These are phyloP conservation scores for Thamnophis sirtalis DNA, from an alignment of 2,113 vertebrate genomes.

Conservation along the genomic window DNA sequence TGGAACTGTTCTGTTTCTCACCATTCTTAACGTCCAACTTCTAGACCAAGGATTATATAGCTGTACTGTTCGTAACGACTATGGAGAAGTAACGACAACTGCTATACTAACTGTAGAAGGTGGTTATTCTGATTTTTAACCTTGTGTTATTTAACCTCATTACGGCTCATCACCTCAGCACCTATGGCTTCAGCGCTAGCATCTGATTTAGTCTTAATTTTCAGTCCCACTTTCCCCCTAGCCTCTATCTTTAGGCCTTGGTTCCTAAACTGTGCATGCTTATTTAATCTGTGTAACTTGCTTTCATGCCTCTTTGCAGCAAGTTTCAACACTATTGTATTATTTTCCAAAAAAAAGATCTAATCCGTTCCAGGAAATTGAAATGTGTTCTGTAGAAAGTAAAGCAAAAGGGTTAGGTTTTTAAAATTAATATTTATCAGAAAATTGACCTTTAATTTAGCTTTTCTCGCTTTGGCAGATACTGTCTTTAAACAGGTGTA, in stretches of 20 bases:
- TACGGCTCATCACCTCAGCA: constrained; percentile 45
- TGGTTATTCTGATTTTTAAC: constrained; percentile 76
- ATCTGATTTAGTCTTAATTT: constrained; percentile 33
- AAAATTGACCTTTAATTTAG: background rate
- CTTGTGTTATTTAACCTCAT: constrained; percentile 60
- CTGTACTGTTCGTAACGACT: constrained; percentile 74
- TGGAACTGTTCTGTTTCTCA: constrained; percentile 72
- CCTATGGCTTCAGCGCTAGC: constrained; percentile 9
- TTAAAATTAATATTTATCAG: background rate
- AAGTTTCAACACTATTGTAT: background rate
- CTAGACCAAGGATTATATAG: constrained; percentile 79
- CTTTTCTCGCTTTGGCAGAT: background rate
- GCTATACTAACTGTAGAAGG: constrained; percentile 85
- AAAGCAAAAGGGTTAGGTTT: background rate
- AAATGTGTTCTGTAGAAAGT: background rate
- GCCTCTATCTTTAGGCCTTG: constrained; percentile 37
- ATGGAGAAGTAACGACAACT: constrained; percentile 74
- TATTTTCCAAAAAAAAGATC: background rate
- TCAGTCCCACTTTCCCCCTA: constrained; percentile 7
- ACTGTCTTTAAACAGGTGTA: background rate
- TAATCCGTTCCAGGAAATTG: background rate
- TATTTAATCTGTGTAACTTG: background rate
- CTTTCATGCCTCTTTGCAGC: background rate
- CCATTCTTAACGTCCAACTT: constrained; percentile 69
- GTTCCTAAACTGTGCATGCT: constrained; percentile 13